phyloP scores from a whole-genome alignment of 2,797 vertebrate species.

The Acanthis flammea region DNA sequence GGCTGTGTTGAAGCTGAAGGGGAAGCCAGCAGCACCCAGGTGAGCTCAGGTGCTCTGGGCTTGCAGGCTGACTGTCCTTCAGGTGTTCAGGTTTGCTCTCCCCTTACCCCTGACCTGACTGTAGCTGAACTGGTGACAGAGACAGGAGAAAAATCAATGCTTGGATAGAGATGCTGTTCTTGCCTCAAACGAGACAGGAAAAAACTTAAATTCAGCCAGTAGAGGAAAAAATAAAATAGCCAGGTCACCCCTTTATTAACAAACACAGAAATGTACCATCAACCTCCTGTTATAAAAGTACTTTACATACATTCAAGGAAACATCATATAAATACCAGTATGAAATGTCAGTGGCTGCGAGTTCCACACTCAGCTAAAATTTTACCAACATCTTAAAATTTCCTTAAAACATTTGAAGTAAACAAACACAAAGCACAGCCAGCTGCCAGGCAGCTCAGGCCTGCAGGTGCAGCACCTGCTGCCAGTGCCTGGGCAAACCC shows the following conservation, averaged over 20 bases:
- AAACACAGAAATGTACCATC: conserved; percentile 52
- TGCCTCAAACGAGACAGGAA: neutral
- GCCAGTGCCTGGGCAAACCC: neutral
- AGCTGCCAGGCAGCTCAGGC: neutral
- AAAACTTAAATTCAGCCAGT: conserved; percentile 9
- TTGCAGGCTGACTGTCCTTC: neutral
- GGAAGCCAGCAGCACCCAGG: neutral
- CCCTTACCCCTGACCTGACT: neutral
- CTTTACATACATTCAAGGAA: conserved; percentile 56
- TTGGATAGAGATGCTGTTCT: neutral
- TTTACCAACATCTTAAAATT: neutral
- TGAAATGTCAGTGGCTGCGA: conserved; percentile 41
- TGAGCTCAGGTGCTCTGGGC: neutral
- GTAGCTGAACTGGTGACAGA: neutral
- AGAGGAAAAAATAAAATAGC: conserved; percentile 36
- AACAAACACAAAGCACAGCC: conserved; percentile 8
- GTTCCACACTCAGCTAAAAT: neutral
- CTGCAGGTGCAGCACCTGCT: neutral
- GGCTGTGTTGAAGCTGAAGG: neutral
- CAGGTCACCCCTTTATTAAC: conserved; percentile 42
- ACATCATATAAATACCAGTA: conserved; percentile 47
- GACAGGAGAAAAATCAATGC: neutral
- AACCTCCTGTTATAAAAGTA: conserved; percentile 48
- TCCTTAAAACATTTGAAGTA: conserved; percentile 1
- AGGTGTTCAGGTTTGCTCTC: neutral